A percentile compares a stretch with the other conserved stretches of the same genome.
Evolutionary conservation across 2,888 invertebrate species (phyloP).

Genomic region (Crematogaster levior): DNA sequence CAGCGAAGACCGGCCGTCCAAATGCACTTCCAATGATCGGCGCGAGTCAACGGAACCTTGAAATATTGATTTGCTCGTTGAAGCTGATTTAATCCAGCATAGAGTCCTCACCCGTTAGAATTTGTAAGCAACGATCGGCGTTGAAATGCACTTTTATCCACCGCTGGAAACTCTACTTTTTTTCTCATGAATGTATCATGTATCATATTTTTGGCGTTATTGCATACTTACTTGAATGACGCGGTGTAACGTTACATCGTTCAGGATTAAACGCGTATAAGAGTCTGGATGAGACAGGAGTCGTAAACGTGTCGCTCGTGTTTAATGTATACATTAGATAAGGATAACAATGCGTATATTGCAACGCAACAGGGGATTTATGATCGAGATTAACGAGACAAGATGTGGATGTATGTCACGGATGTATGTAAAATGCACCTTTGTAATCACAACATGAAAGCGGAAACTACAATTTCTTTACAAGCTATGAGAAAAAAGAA

Average conservation of each 20-base stretch:
- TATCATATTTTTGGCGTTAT: neutral
- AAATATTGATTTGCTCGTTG: constrained; percentile 82
- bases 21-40: constrained; percentile 34
- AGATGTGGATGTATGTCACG: neutral
- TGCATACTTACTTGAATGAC: neutral
- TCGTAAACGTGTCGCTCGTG: neutral
- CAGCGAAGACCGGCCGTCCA: neutral
- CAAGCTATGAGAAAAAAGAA: neutral
- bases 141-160: constrained; percentile 63
- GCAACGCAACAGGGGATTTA: constrained; percentile 15
- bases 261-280: constrained; percentile 4
- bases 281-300: neutral
- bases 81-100: constrained; percentile 81
- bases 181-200: neutral
- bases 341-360: constrained; percentile 13
- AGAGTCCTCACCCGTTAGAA: constrained; percentile 68
- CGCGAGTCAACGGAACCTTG: constrained; percentile 77
- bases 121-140: constrained; percentile 73
- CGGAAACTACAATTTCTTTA: no score
- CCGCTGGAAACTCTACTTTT: neutral
- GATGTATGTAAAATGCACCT: neutral
- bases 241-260: neutral
- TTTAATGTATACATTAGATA: constrained; percentile 25
- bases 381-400: constrained; percentile 28
- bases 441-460: neutral